Evolutionary conservation across 2,113 vertebrate species (phyloP).

Genomic region (Platanista minor): DNA sequence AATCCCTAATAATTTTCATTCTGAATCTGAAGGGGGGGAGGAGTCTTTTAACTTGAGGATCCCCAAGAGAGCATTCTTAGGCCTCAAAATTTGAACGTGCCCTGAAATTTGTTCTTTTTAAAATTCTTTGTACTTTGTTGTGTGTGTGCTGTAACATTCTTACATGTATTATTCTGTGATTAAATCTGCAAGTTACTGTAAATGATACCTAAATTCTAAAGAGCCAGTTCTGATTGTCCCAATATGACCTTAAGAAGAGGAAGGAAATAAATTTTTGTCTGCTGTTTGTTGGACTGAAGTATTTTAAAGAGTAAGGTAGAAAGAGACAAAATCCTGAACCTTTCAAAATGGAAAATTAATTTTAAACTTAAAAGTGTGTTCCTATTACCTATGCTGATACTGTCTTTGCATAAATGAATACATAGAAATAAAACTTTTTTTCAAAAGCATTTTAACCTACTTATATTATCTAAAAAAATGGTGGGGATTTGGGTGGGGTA

Average conservation of each 20-base stretch:
- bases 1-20: conserved; percentile 1
- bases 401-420: conserved; percentile 59
- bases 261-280: conserved; percentile 43
- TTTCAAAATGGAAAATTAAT: conserved; percentile 70
- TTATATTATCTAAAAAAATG: conserved; percentile 14
- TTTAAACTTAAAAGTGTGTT: conserved; percentile 60
- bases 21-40: neutral
- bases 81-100: conserved; percentile 32
- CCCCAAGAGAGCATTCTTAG: neutral
- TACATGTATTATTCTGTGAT: conserved; percentile 46
- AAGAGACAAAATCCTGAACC: conserved; percentile 61
- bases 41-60: neutral
- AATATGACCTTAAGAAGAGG: conserved; percentile 41
- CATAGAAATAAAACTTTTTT: conserved; percentile 49
- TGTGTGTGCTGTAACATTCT: neutral
- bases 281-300: conserved; percentile 55
- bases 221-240: conserved; percentile 40
- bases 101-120: conserved; percentile 52
- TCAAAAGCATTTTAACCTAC: neutral
- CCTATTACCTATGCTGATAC: conserved; percentile 32
- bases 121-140: neutral
- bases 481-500: neutral
- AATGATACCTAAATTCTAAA: conserved; percentile 52
- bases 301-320: conserved; percentile 45
- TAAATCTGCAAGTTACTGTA: conserved; percentile 59